Evolutionary conservation across 2,888 invertebrate genomes (phyloP).

Genomic region (Lacanobia oleracea): DNA sequence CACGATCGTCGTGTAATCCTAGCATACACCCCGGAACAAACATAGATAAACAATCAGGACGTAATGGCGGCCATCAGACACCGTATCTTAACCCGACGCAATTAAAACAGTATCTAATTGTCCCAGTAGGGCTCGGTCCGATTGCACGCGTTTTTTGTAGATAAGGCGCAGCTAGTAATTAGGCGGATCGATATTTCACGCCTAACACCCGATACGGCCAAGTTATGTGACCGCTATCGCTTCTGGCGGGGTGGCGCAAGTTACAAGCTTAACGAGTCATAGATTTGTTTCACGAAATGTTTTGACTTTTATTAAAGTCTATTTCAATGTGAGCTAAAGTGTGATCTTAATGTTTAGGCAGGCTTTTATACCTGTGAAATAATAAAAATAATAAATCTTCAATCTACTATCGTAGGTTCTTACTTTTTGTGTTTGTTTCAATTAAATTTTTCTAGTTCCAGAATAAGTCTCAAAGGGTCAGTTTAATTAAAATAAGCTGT

Average conservation of each 20-base stretch:
- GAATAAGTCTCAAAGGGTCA: no score
- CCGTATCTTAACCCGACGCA: slow-evolving; percentile 43
- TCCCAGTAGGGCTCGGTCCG: slow-evolving; percentile 25
- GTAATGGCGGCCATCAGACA: slow-evolving; percentile 28
- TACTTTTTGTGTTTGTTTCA: no score
- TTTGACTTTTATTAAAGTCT: neutral
- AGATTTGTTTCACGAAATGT: neutral
- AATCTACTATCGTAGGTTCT: no score
- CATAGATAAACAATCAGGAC: slow-evolving; percentile 21
- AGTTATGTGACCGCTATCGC: slow-evolving; percentile 70
- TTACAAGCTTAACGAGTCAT: neutral
- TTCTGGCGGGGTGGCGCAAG: slow-evolving; percentile 19
- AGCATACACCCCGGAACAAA: slow-evolving; percentile 19
- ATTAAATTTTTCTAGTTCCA: no score
- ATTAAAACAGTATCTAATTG: slow-evolving; percentile 59
- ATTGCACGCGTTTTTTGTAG: slow-evolving; percentile 60
- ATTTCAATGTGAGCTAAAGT: neutral
- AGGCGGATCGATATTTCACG: slow-evolving; percentile 67
- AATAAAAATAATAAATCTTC: no score
- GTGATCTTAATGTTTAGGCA: no score
- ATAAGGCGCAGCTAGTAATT: slow-evolving; percentile 67
- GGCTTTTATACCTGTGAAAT: no score
- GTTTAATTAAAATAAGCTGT: no score
- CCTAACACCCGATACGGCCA: slow-evolving; percentile 66
- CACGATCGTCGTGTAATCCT: slow-evolving; percentile 2